Evolutionary conservation across 2,888 invertebrate genomes (phyloP), one percentile per base, ranked within the genome.

Genomic region (Phania funesta): DNA sequence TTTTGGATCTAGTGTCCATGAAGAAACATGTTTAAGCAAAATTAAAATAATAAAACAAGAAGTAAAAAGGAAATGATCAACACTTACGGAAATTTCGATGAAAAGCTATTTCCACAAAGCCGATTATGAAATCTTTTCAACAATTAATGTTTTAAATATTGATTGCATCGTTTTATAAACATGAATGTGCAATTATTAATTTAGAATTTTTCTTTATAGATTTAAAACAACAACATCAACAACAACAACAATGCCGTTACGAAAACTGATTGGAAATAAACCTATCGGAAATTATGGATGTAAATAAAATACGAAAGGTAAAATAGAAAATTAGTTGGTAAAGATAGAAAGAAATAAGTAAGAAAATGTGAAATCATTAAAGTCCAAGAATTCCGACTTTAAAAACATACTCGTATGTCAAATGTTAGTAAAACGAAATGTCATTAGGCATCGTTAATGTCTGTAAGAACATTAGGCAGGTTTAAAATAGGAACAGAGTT

Each of bases 401-500:
- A n/a, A n/a, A n/a, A n/a, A n/a, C n/a, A n/a, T n/a, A n/a, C n/a
- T n/a, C n/a, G n/a, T n/a, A n/a, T n/a, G n/a, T 38, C 0, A 4
- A 38, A 38, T n/a, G 58, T 20, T 29, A 46, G 29, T 58, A 41
- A 24, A 58, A 35, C n/a, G n/a, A 29, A 46, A 18, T 18, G 44
- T 41, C 56, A 56, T 35, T 22, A 13, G 11, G 3, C 20, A 16
- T n/a, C n/a, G n/a, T 54, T 11, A 44, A 44, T 11, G 7, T 18
- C 16, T 6, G 1, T 46, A 18, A 5, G 11, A 18, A 11, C 16
- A 13, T 46, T 13, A 65, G 50, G 48, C 64, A 50, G 50, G 26
- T 35, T 79, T 52, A 16, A 67, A 67, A 73, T 73, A 65, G 41
- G n/a, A n/a, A n/a, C n/a, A n/a, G n/a, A n/a, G n/a, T n/a, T n/a